A percentile compares a stretch with the other conserved stretches of the same genome.
phyloP scores from a whole-genome alignment of 2,888 invertebrate genomes.

The Eutolmus rufibarbis region DNA sequence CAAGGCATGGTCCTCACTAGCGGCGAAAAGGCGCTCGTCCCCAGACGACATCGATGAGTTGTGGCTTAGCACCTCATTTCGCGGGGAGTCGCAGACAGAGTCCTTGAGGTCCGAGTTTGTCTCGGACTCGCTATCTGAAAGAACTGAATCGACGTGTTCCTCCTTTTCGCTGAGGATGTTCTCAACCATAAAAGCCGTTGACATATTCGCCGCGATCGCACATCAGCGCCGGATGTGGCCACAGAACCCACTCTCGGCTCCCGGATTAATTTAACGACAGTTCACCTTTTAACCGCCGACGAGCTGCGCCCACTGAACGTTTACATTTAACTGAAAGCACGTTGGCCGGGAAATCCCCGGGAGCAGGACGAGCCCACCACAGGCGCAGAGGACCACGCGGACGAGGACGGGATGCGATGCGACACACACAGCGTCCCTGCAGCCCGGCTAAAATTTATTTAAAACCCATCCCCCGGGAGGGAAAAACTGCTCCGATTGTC shows the following conservation, averaged over 20 bases:
- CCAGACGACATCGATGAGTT: conserved; percentile 52
- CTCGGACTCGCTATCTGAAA: conserved; percentile 52
- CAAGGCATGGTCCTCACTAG: conserved; percentile 26
- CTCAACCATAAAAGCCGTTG: conserved; percentile 61
- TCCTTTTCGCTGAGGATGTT: conserved; percentile 60
- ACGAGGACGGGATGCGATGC: background rate
- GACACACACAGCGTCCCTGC: conserved; percentile 10
- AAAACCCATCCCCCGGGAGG: conserved; percentile 44
- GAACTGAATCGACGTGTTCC: conserved; percentile 50
- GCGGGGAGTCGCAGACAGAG: conserved; percentile 53
- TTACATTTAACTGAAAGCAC: conserved; percentile 33
- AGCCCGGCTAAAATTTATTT: conserved; percentile 42
- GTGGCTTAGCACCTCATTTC: conserved; percentile 54
- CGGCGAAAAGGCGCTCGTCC: conserved; percentile 41
- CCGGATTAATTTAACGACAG: background rate
- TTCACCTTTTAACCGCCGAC: background rate
- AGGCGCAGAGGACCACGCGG: background rate
- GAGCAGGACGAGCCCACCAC: background rate
- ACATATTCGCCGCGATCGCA: conserved; percentile 52
- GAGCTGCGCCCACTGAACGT: conserved; percentile 4
- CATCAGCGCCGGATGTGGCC: background rate
- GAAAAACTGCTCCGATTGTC: conserved; percentile 13
- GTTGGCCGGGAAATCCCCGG: background rate
- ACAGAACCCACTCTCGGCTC: background rate
- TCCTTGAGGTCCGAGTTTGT: conserved; percentile 53